phyloP scores from a whole-genome alignment of 2,113 vertebrate genomes.

The Reinhardtius hippoglossoides region DNA sequence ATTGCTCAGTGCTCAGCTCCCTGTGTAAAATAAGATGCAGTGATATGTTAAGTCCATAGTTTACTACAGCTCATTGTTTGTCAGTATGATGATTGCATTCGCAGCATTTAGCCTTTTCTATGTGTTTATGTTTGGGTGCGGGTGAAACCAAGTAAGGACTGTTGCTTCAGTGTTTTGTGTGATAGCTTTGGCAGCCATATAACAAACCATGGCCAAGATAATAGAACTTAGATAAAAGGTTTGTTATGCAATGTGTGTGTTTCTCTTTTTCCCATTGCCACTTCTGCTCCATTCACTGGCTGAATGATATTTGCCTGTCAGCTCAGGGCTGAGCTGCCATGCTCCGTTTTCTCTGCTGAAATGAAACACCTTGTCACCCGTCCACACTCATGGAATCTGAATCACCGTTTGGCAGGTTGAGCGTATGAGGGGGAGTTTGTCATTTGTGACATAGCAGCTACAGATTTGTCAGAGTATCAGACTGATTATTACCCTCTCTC shows the following conservation, averaged over 20 bases:
- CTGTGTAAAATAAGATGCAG: conserved; percentile 69
- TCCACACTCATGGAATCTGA: conserved; percentile 28
- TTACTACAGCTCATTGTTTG: conserved; percentile 63
- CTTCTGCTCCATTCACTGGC: conserved; percentile 49
- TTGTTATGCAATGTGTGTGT: conserved; percentile 74
- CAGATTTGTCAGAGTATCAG: conserved; percentile 10
- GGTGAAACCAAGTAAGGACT: conserved; percentile 58
- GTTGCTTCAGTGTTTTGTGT: conserved; percentile 58
- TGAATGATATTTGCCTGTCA: conserved; percentile 67
- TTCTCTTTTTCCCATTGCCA: conserved; percentile 52
- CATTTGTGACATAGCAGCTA: conserved; percentile 9
- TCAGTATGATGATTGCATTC: conserved; percentile 50
- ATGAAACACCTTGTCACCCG: conserved; percentile 42
- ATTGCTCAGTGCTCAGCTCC: conserved; percentile 74
- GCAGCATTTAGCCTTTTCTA: conserved; percentile 45
- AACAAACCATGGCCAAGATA: conserved; percentile 74
- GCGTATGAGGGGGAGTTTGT: conserved; percentile 29
- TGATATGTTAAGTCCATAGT: conserved; percentile 26
- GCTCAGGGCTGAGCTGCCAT: conserved; percentile 52
- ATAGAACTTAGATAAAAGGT: conserved; percentile 74
- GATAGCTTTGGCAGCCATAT: conserved; percentile 68
- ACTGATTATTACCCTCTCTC: conserved; percentile 2
- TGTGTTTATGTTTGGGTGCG: conserved; percentile 45
- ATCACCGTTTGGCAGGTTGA: conserved; percentile 27
- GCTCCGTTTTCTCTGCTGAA: conserved; percentile 24